Base-by-base conservation (phyloP, 2,113 vertebrate genomes). In the Trogon surrucura region DNA sequence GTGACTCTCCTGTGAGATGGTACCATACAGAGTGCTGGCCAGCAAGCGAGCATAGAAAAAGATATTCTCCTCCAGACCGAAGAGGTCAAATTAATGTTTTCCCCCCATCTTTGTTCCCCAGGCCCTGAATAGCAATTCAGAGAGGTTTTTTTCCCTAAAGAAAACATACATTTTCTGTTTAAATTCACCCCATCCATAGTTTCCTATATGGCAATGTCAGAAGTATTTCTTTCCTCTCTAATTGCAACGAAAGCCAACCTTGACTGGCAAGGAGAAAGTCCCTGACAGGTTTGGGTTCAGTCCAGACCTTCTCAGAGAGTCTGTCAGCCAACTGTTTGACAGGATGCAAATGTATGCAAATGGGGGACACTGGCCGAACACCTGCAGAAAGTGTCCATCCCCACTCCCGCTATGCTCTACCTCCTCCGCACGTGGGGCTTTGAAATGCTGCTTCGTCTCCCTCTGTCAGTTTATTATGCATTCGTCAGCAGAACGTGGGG, bases 291-390 rank as follows among this genome's bases (percentile, higher is more conserved):
- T 98, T 98, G 98, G 98, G 98, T 96, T 78, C 96, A 89, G 97
- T 98, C 98, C 98, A 98, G 98, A 97, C 98, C 98, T 98, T 98
- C 97, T 98, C 98, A 98, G 97, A 97, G 97, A 96, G 85, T 86
- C 97, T 97, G 98, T 98, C 98, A 98, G 98, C 97, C 98, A 95
- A 88, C 97, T 96, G 97, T 97, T 97, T 98, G 98, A 98, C 98
- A 98, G 98, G 94, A 98, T 98, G 98, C 97, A 98, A 98, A 98
- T 98, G 16, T 83, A 98, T 98, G 98, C 96, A 98, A 98, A 98
- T 98, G 69, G n/a, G 10, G 97, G 97, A 97, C 98, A 97, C 97
- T 94, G 98, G 98, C 97, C 89, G 96, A 98, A 97, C 98, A 98
- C 98, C 98, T 98, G 98, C 98, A 97, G 97, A 97, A 98, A 98